Evolutionary conservation across 2,888 invertebrate species (phyloP).

Genomic region (Acronicta psi): DNA sequence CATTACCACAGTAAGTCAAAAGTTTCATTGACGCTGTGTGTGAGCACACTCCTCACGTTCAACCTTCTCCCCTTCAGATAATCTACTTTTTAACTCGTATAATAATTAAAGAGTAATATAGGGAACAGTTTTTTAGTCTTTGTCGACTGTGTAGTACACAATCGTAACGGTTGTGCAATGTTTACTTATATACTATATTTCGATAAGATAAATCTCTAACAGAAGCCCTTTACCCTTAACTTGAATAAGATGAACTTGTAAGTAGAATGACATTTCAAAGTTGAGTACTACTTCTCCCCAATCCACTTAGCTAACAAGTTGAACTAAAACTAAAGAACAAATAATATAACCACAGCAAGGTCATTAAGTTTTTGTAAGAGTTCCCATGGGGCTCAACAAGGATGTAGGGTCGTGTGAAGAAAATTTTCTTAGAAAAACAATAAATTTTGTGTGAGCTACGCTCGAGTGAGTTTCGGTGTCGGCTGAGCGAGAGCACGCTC

Average conservation of each 20-base stretch:
- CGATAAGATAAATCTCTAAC: no score
- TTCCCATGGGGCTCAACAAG: conserved; percentile 73
- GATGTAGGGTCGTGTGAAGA: conserved; percentile 78
- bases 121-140: no score
- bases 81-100: no score
- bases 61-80: no score
- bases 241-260: conserved; percentile 14
- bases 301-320: conserved; percentile 48
- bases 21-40: no score
- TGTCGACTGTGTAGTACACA: no score
- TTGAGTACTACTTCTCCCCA: conserved; percentile 20
- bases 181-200: no score
- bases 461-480: conserved; percentile 89
- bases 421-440: conserved; percentile 89
- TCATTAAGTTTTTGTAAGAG: conserved; percentile 80
- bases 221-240: no score
- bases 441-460: conserved; percentile 87
- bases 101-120: no score
- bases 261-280: conserved; percentile 13
- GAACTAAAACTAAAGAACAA: conserved; percentile 63
- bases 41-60: no score
- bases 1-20: no score
- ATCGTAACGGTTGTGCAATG: no score
- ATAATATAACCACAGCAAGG: conserved; percentile 66
- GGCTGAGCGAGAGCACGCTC: conserved; percentile 88